phyloP scores from a whole-genome alignment of 1,140 invertebrate genomes.

The Trichomalopsis sarcophagae region DNA sequence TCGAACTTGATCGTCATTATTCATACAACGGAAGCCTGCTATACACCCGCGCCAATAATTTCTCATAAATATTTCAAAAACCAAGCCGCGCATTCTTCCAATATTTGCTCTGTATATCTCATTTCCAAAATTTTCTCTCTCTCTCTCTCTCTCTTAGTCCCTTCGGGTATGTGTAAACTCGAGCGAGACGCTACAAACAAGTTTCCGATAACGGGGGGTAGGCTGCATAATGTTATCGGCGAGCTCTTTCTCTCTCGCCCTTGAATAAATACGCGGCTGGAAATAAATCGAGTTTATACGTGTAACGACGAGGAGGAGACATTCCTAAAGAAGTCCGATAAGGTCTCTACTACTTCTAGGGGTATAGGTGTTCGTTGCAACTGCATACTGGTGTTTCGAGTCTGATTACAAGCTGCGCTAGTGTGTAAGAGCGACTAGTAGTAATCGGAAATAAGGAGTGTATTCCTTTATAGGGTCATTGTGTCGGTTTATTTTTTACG shows the following conservation, averaged over 20 bases:
- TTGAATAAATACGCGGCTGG: constrained; percentile 22
- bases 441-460: background rate
- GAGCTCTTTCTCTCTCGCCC: background rate
- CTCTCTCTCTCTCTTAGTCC: too few relatives aligned
- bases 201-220: constrained; percentile 26
- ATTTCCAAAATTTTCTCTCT: too few relatives aligned
- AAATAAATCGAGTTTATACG: too few relatives aligned
- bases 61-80: too few relatives aligned
- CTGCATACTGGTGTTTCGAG: background rate
- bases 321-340: constrained; percentile 35
- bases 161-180: too few relatives aligned
- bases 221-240: constrained; percentile 9
- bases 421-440: background rate
- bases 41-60: too few relatives aligned
- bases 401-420: background rate
- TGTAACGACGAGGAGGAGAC: background rate
- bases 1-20: too few relatives aligned
- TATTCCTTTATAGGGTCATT: background rate
- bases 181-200: background rate
- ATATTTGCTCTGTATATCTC: too few relatives aligned
- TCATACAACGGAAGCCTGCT: too few relatives aligned
- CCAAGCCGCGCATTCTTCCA: too few relatives aligned
- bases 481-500: too few relatives aligned
- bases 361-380: too few relatives aligned
- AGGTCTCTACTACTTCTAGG: background rate